phyloP scores from a whole-genome alignment of 2,113 vertebrate species.

The Toxotes jaculatrix region DNA sequence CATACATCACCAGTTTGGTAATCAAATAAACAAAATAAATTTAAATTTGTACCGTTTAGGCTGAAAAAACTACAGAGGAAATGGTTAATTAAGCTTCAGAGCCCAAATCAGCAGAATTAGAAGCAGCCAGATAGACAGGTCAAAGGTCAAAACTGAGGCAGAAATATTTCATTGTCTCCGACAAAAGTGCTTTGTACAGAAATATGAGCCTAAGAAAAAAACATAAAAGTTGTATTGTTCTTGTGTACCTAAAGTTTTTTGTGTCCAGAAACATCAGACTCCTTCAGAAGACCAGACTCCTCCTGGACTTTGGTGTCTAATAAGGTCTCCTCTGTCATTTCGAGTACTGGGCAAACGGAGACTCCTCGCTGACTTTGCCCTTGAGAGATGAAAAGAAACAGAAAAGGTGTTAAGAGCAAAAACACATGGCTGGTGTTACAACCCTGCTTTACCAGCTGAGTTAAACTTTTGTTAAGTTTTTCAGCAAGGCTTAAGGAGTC shows the following conservation, averaged over 20 bases:
- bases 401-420: not conserved
- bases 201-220: constrained; percentile 6
- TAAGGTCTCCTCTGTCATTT: constrained; percentile 69
- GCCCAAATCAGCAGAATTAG: constrained; percentile 9
- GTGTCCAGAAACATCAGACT: constrained; percentile 4
- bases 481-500: not conserved
- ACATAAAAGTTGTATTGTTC: not conserved
- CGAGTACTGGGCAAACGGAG: constrained; percentile 76
- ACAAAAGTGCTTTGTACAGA: constrained; percentile 37
- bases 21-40: not conserved
- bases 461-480: not conserved
- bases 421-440: not conserved
- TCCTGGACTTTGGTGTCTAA: not conserved
- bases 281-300: not conserved
- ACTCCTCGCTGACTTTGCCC: constrained; percentile 80
- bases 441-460: not conserved
- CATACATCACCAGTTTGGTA: not conserved
- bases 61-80: not conserved
- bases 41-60: not conserved
- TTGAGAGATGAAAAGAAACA: constrained; percentile 57
- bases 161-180: constrained; percentile 10
- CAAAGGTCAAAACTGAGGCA: constrained; percentile 28
- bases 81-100: constrained; percentile 8
- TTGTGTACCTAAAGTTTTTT: not conserved
- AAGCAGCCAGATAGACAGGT: constrained; percentile 30